Evolutionary conservation across 2,888 invertebrate genomes (phyloP), one percentile per base, ranked within the genome.

Genomic region (Drosophila atroscutellata): DNA sequence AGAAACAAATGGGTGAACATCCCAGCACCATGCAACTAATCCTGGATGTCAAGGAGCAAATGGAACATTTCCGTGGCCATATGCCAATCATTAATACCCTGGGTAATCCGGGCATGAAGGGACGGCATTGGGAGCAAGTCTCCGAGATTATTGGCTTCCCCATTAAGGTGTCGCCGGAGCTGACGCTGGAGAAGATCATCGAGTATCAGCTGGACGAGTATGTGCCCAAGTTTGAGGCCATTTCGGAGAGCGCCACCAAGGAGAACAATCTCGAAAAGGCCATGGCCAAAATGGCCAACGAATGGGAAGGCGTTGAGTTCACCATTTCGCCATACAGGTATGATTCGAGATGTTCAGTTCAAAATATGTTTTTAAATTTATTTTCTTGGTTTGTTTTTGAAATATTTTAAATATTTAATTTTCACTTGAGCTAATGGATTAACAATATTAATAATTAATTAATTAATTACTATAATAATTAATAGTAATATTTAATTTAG

Each of bases 101-200:
- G 26, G 99, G 99, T 52, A 99, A 99, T 94, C 98, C 98, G 0
- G 98, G 98, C 60, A 95, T 99, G 95, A 97, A 97, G 90, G 95
- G 94, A 2, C 95, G 98, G 0, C 99, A 99, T 92, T 99, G 99
- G 99, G 98, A 98, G 90, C 96, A 96, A 93, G 96, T 99, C 7
- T 98, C 98, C 0, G 98, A 99, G 90, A 97, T 98, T 72, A 97
- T 99, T 80, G 99, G 99, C 0, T 98, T 98, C 92, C 97, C 98
- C 0, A 96, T 99, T 49, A 95, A 96, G 72, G 96, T 98, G 0
- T 97, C 98, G 69, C 95, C 96, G 0, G 96, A 96, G 34, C 94
- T 97, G 77, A 97, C 97, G 0, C 93, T 99, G 37, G 96, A 95
- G 61, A 97, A 97, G 93, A 96, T 98, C 11, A 96, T 97, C 56